Base-by-base conservation (phyloP, 1,140 invertebrate genomes). In the Drosophila pseudoananassae region DNA sequence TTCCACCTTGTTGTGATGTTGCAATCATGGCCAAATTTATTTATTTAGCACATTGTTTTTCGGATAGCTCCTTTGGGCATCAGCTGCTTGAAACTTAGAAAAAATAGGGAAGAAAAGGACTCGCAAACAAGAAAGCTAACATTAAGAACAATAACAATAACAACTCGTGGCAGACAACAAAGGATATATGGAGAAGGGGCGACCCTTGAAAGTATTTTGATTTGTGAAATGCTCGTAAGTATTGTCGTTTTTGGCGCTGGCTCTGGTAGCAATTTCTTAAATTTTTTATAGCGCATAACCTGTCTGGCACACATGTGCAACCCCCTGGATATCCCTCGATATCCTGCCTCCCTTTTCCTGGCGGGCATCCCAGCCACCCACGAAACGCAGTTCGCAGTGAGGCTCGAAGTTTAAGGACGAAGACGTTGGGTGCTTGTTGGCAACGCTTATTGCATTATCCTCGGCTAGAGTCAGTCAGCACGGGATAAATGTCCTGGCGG, bases 231-330 rank as follows among this genome's bases (percentile, higher is more conserved):
- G 70, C 76, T 79, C 76, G 76, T 75, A 87, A 85, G 82, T 87
- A 87, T 85, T 85, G 82, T 85, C 82, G 78, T 85, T 87, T 75
- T 76, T 87, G 64, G 78, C 66, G 31, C 72, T 79, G 76, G 76
- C 65, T 36, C 51, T 76, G 82, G 70, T 76, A 76, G 82, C 74
- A 87, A 85, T 87, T 85, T 87, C 82, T 87, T 87, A 87, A 87
- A 85, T 85, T 87, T 85, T 87, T 85, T 85, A 85, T 85, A 78
- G 82, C 82, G 78, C 82, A 85, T 85, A 85, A 85, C 82, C 82
- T 85, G 82, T 85, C 82, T 85, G 82, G 50, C 82, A 87, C 82
- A 85, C 82, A 85, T 87, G 83, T 76, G 78, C 69, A 53, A 20
- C 23, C 31, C 45, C 49, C 10, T 2, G 29, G 14, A 45, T 40